Evolutionary conservation across 2,888 invertebrate genomes (phyloP).

Genomic region (Hanleya hanleyi): DNA sequence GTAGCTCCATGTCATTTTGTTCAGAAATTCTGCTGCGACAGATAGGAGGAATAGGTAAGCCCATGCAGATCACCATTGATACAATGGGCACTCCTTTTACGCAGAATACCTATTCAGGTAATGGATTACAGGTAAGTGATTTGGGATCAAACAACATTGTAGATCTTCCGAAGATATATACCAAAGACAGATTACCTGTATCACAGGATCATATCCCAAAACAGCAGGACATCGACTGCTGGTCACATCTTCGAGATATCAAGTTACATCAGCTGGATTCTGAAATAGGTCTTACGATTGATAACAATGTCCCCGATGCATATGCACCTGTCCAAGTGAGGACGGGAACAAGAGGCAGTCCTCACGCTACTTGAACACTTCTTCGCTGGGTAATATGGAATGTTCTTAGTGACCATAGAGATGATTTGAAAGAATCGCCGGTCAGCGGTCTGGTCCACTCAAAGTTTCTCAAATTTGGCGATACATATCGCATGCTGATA

Average conservation of each 20-base stretch:
- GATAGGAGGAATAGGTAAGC: not conserved
- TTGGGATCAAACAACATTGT: not conserved
- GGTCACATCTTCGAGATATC: not conserved
- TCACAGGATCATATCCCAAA: not conserved
- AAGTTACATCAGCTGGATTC: conserved; percentile 15
- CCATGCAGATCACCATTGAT: not conserved
- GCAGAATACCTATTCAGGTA: not conserved
- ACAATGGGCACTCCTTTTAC: not conserved
- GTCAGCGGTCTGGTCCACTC: no score
- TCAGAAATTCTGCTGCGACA: not conserved
- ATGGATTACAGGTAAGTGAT: not conserved
- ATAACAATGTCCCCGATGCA: conserved; percentile 22
- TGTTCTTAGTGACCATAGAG: not conserved
- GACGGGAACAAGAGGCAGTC: conserved; percentile 21
- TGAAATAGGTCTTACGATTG: conserved; percentile 18
- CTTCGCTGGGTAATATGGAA: conserved; percentile 29
- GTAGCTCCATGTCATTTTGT: not conserved
- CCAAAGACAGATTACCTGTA: conserved; percentile 9
- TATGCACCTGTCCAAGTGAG: conserved; percentile 19
- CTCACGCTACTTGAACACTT: conserved; percentile 20
- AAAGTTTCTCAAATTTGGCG: no score
- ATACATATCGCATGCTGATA: no score
- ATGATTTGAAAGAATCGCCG: no score
- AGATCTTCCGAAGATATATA: not conserved
- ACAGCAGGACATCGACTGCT: not conserved